These are phyloP conservation scores for Melanotaenia nigrans DNA, from an alignment of 2,797 vertebrate species.

Conservation along the genomic window DNA sequence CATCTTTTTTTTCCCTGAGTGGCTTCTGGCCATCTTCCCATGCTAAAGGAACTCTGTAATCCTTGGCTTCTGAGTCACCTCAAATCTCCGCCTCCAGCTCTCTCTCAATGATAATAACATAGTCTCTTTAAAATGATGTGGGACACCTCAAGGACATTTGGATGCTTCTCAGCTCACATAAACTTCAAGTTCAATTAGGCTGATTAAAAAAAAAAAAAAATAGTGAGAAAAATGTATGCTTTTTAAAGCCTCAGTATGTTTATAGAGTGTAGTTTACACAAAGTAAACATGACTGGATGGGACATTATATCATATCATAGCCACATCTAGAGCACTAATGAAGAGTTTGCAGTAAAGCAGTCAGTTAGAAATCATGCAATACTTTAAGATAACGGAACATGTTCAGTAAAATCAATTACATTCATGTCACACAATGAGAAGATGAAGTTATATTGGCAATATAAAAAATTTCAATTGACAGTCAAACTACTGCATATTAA, in stretches of 20 bases:
- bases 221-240: neutral
- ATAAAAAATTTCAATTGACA: slow-evolving; percentile 21
- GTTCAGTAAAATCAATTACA: neutral
- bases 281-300: slow-evolving; percentile 11
- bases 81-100: slow-evolving; percentile 52
- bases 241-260: slow-evolving; percentile 11
- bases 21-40: slow-evolving; percentile 36
- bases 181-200: slow-evolving; percentile 34
- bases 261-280: slow-evolving; percentile 4
- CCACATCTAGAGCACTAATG: neutral
- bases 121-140: slow-evolving; percentile 33
- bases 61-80: slow-evolving; percentile 58
- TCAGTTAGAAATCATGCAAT: neutral
- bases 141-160: slow-evolving; percentile 54
- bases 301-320: slow-evolving; percentile 3
- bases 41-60: slow-evolving; percentile 49
- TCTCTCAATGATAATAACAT: slow-evolving; percentile 49
- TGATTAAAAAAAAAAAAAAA: neutral
- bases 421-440: neutral
- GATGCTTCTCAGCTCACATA: slow-evolving; percentile 26
- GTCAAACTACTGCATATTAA: slow-evolving; percentile 6
- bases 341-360: slow-evolving; percentile 8
- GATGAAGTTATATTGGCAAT: neutral
- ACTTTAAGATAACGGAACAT: slow-evolving; percentile 1
- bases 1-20: slow-evolving; percentile 7